Evolutionary conservation across 2,797 vertebrate species (phyloP).

Genomic region (Telmatherina bonti): DNA sequence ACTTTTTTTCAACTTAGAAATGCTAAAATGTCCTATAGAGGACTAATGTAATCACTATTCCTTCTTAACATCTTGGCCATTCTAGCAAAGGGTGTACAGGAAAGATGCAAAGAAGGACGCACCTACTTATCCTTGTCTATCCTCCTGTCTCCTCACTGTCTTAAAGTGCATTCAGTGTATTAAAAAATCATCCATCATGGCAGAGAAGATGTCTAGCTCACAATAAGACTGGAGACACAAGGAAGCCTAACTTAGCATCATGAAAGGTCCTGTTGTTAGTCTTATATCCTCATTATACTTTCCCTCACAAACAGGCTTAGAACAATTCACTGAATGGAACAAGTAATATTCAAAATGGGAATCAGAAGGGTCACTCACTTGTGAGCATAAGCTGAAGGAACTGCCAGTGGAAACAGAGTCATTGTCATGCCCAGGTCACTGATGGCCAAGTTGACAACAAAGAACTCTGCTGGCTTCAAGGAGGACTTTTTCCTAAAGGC

Average conservation of each 20-base stretch:
- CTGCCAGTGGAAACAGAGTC: conserved; percentile 86
- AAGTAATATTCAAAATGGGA: not conserved
- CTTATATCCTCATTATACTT: not conserved
- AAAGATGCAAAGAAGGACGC: no score
- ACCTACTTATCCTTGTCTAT: no score
- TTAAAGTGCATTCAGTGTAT: no score
- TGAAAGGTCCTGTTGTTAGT: not conserved
- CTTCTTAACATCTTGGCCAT: no score
- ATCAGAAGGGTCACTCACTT: conserved; percentile 76
- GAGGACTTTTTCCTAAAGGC: conserved; percentile 88
- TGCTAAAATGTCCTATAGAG: not conserved
- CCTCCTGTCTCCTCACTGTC: no score
- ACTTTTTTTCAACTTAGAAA: not conserved
- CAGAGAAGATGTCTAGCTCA: no score
- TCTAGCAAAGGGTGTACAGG: no score
- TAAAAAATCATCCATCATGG: no score
- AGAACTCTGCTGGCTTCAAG: conserved; percentile 90
- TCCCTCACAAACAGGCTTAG: not conserved
- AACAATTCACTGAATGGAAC: not conserved
- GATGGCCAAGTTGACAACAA: conserved; percentile 89
- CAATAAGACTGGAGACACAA: not conserved
- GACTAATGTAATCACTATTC: no score
- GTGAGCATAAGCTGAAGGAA: conserved; percentile 87
- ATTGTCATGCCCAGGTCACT: conserved; percentile 90
- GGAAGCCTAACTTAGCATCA: not conserved